These are phyloP conservation scores for Belonocnema kinseyi DNA, from an alignment of 1,140 invertebrate genomes.

Conservation along the genomic window DNA sequence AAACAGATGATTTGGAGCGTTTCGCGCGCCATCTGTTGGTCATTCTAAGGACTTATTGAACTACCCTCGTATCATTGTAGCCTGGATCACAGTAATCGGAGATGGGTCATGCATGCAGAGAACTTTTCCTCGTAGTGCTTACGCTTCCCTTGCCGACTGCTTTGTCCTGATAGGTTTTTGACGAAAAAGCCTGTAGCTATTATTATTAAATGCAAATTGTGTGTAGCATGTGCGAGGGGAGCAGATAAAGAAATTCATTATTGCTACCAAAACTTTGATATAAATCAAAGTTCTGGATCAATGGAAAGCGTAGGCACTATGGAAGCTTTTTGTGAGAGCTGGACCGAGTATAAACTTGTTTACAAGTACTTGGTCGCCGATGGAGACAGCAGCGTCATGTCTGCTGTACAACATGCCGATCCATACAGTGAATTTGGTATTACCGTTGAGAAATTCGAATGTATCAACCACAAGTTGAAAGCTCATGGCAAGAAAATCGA, in stretches of 20 bases:
- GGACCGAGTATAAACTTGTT: neutral
- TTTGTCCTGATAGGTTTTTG: neutral
- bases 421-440: neutral
- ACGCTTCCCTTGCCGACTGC: neutral
- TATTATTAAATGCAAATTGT: neutral
- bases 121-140: neutral
- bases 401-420: neutral
- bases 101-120: neutral
- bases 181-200: neutral
- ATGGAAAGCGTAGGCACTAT: neutral
- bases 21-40: too few relatives aligned
- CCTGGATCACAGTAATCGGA: neutral
- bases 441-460: neutral
- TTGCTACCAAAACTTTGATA: neutral
- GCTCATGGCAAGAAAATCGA: neutral
- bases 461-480: neutral
- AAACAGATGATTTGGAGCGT: too few relatives aligned
- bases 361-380: neutral
- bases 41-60: too few relatives aligned
- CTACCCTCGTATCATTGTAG: neutral
- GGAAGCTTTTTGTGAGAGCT: neutral
- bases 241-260: neutral
- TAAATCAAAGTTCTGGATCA: neutral
- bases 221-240: neutral
- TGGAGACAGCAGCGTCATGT: neutral